These are phyloP conservation scores for Uloborus plumipes DNA, from an alignment of 2,888 invertebrate genomes.

Conservation along the genomic window DNA sequence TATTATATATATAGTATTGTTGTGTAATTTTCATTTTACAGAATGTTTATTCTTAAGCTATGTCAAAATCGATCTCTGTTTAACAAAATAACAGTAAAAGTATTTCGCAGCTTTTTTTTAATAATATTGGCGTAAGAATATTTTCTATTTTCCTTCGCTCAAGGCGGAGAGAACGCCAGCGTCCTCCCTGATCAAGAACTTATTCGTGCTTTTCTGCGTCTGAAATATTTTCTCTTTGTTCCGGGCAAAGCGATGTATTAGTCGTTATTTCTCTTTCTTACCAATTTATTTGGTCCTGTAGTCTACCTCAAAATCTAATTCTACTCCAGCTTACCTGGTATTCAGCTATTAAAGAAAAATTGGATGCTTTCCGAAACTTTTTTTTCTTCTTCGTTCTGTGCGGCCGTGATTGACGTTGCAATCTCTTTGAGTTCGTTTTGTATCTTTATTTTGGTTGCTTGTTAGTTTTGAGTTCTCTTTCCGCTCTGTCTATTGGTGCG, in stretches of 20 bases:
- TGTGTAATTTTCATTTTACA: too few relatives aligned
- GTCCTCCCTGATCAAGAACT: too few relatives aligned
- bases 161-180: too few relatives aligned
- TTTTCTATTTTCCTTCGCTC: too few relatives aligned
- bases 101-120: too few relatives aligned
- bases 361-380: constrained; percentile 22
- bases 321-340: constrained; percentile 36
- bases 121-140: too few relatives aligned
- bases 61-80: too few relatives aligned
- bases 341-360: constrained; percentile 41
- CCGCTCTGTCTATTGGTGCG: constrained; percentile 4
- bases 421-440: constrained; percentile 50
- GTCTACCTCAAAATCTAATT: constrained; percentile 53
- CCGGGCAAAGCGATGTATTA: constrained; percentile 16
- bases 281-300: constrained; percentile 45
- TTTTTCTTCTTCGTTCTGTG: constrained; percentile 17
- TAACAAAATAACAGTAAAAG: too few relatives aligned
- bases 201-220: too few relatives aligned
- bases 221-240: background rate
- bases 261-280: constrained; percentile 30
- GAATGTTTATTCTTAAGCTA: too few relatives aligned
- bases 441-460: constrained; percentile 15
- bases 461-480: constrained; percentile 18
- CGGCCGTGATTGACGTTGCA: constrained; percentile 56
- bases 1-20: too few relatives aligned